A percentile compares a stretch with the other conserved stretches of the same genome.
phyloP scores from a whole-genome alignment of 2,797 vertebrate species.

The Microhierax caerulescens region DNA sequence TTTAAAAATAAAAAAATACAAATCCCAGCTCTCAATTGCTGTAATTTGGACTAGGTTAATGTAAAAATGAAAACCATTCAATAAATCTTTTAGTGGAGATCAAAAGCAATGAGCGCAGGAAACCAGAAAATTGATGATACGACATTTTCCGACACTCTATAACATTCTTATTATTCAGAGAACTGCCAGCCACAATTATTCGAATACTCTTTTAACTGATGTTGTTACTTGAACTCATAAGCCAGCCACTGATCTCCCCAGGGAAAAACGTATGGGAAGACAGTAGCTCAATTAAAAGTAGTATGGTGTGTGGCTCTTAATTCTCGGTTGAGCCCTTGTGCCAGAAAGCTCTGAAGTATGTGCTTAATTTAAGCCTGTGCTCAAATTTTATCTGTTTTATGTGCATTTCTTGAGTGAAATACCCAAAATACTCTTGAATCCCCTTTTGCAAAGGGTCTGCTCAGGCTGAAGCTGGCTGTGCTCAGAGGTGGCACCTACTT shows the following conservation, averaged over 20 bases:
- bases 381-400: not conserved
- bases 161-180: constrained; percentile 31
- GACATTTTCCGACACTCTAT: constrained; percentile 16
- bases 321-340: not conserved
- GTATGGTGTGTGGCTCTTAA: constrained; percentile 13
- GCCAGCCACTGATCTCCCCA: constrained; percentile 17
- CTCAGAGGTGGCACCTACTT: not conserved
- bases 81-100: constrained; percentile 65
- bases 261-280: constrained; percentile 53
- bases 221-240: constrained; percentile 2
- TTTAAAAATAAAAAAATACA: not conserved
- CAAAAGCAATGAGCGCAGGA: constrained; percentile 59
- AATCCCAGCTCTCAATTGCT: not conserved
- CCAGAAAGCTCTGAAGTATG: not conserved
- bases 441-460: not conserved
- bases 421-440: not conserved
- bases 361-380: not conserved
- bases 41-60: constrained; percentile 50
- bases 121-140: constrained; percentile 51
- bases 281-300: constrained; percentile 56
- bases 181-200: constrained; percentile 52
- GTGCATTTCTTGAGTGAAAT: not conserved
- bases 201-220: not conserved
- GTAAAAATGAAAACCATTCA: constrained; percentile 2
- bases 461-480: accelerated